phyloP scores from a whole-genome alignment of 2,113 vertebrate genomes.

The Mus pahari region DNA sequence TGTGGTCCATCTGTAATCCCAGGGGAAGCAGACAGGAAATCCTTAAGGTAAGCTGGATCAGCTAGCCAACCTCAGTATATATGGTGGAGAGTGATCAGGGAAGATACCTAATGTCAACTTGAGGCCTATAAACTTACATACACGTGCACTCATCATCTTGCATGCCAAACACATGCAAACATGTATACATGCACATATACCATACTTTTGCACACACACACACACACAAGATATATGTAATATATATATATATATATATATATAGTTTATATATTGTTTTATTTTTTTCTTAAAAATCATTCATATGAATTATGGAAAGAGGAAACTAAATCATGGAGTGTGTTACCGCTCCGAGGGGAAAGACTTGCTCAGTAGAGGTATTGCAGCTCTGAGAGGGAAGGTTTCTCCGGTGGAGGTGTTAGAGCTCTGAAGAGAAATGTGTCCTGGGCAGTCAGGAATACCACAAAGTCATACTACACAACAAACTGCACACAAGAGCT shows the following conservation, averaged over 20 bases:
- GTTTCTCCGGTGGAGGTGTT: no score
- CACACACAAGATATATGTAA: no score
- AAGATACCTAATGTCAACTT: neutral
- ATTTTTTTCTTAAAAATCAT: neutral
- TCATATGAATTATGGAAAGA: neutral
- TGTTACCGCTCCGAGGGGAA: neutral
- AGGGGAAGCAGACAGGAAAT: neutral
- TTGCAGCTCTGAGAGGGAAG: no score
- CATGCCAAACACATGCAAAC: neutral
- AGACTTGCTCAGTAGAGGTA: no score
- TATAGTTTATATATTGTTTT: no score
- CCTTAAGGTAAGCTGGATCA: neutral
- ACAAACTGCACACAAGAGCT: neutral
- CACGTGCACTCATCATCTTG: neutral
- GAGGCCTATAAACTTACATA: neutral
- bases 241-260: no score
- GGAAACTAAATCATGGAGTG: neutral
- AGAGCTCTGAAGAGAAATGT: neutral
- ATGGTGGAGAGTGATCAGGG: neutral
- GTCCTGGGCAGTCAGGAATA: neutral
- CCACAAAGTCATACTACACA: neutral
- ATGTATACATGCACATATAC: neutral
- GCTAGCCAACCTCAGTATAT: neutral
- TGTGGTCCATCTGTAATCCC: neutral
- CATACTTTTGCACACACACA: neutral